These are phyloP conservation scores for Tachystola acroxantha DNA, from an alignment of 2,888 invertebrate species.

Conservation along the genomic window DNA sequence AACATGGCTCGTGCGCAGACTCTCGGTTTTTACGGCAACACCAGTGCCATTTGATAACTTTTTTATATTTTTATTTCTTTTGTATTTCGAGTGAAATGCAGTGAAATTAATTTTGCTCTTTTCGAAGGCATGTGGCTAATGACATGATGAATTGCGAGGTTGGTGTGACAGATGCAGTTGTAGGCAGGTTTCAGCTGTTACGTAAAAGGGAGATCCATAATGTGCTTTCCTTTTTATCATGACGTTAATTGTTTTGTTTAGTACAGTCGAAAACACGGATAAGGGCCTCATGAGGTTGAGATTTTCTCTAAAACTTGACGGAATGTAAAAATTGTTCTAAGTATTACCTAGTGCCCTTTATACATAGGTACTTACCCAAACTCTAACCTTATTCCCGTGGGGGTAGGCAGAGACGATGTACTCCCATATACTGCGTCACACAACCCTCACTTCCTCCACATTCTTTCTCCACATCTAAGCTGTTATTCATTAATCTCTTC, in stretches of 20 bases:
- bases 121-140: slow-evolving; percentile 49
- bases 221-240: neutral
- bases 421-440: no score
- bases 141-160: slow-evolving; percentile 35
- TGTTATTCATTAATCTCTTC: no score
- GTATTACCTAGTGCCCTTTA: no score
- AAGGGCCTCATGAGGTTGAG: no score
- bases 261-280: no score
- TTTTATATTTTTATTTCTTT: slow-evolving; percentile 32
- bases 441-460: no score
- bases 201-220: neutral
- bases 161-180: slow-evolving; percentile 35
- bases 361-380: no score
- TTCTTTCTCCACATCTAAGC: no score
- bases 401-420: no score
- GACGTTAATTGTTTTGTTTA: neutral
- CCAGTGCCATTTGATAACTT: slow-evolving; percentile 37
- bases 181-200: slow-evolving; percentile 18
- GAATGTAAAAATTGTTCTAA: no score
- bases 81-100: slow-evolving; percentile 46
- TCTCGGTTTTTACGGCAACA: slow-evolving; percentile 65
- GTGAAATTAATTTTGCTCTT: slow-evolving; percentile 51
- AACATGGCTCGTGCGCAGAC: slow-evolving; percentile 64
- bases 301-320: no score
- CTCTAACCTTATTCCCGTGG: no score